A percentile compares a stretch with the other conserved stretches of the same genome.
Conservation (phyloP, 2,797 vertebrate genomes). For the Garrulus glandarius region DNA sequence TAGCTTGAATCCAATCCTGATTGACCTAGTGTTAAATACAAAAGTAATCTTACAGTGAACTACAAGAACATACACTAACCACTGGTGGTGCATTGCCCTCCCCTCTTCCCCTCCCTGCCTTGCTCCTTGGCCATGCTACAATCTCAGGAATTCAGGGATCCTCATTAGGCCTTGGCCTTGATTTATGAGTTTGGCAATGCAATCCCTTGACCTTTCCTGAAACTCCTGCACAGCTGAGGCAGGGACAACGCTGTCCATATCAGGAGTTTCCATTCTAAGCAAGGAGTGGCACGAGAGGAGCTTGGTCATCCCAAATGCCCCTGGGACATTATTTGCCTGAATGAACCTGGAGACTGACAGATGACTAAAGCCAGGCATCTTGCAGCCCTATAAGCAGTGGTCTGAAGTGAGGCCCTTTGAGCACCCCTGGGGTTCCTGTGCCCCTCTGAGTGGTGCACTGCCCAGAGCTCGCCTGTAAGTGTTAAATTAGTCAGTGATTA, state of each 20-base stretch:
- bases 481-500: neutral
- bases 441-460: accelerated
- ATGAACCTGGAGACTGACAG: neutral
- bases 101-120: accelerated
- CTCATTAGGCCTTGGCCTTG: neutral
- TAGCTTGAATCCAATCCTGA: neutral
- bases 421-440: neutral
- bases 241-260: accelerated
- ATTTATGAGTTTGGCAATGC: no score
- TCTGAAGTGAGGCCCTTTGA: neutral
- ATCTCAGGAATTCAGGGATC: neutral
- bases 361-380: neutral
- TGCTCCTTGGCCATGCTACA: neutral
- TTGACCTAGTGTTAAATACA: neutral
- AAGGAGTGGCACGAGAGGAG: no score
- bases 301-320: neutral
- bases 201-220: neutral
- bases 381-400: neutral
- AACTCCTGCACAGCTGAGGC: neutral
- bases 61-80: neutral
- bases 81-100: neutral
- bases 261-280: neutral
- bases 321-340: neutral
- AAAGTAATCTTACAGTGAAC: neutral
- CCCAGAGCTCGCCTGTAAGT: neutral